Base-by-base conservation (phyloP, 92 coral and sea anemone species). In the Epizoanthus scotinus region DNA sequence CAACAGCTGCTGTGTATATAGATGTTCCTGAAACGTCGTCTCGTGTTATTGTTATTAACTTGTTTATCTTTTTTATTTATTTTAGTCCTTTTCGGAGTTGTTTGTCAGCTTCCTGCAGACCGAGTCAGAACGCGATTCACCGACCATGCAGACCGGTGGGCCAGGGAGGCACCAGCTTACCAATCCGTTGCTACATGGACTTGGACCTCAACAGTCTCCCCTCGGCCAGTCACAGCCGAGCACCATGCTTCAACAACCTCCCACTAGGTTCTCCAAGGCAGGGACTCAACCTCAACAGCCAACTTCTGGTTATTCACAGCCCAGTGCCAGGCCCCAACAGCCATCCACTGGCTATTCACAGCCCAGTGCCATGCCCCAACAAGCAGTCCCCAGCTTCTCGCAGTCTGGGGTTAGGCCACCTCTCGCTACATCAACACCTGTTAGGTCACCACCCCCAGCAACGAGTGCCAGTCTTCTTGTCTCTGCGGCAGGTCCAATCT, bases 61-160 rank as follows among this genome's bases (percentile, higher is more conserved):
- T n/a, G 44, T 25, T 24, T 21, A 2, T 12, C 14, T 63, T 5
- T 15, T 5, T 47, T 2, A 19, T 4, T 42, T 18, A 2, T 34
- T 44, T 10, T 82, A 95, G 98, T 88, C 98, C 15, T 95, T 95
- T 83, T 85, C 97, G 36, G 98, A 95, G 86, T 70, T 95, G 83
- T 95, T 95, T 57, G 98, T 95, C 24, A 95, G 94, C 80, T 95
- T 95, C 86, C 87, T 95, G 82, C 92, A 95, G 85, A 89, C 91
- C 74, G 98, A 95, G 75, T 95, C 98, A 5, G 98, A 95, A 73
- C 71, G 77, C 26, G 63, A 66, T 26, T 70, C 89, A 21, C 80
- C 78, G 40, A 85, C 54, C 34, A 74, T 73, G 44, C 82, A 81
- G 44, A 80, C 87, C 34, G 82, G 81, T 18, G 83, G 86, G 57